Base-by-base conservation (phyloP, 2,797 vertebrate genomes). In the Pseudotriccus pelzelni region DNA sequence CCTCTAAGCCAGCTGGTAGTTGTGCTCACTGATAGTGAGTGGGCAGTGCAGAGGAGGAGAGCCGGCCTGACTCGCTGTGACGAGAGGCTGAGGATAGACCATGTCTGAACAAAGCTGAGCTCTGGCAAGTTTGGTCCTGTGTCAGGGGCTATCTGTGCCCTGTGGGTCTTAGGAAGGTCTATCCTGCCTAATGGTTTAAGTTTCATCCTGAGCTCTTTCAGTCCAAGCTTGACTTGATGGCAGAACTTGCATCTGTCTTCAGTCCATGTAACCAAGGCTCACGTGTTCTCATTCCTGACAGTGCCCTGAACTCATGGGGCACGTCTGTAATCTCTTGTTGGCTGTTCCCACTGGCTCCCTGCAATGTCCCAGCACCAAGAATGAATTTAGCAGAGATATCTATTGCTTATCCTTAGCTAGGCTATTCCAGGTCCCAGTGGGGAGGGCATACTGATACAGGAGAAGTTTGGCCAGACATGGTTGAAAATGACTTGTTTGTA, bases 91-190 rank as follows among this genome's bases (percentile, higher is more conserved):
- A 25, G n/a, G 22, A 50, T 15, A 47, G 56, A 44, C 66, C 20
- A 25, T 39, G 22, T 66, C 49, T 74, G 59, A 77, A 50, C 39
- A 63, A 70, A 80, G 68, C 0, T 55, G 64, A 43, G 60, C n/a
- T 88, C 64, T 90, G 52, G 30, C 27, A 69, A 70, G 56, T 83
- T 79, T 60, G 85, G 73, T 85, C 56, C 28, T 55, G 34, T n/a
- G 11, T 87, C 86, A 52, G 79, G 73, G 56, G 13, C 32, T 93
- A 6, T 20, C 32, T 68, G 28, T 82, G 68, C 41, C 1, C 1
- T 27, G 18, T 47, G 63, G 22, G 23, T 60, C 4, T 46, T 37
- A 32, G 30, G 39, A 70, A 85, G 25, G 12, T 49, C 80, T 66
- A 74, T 55, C 10, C 19, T 69, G 18, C 17, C 36, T 73, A 49